phyloP scores from a whole-genome alignment of 2,888 invertebrate species.

The Melieria crassipennis region DNA sequence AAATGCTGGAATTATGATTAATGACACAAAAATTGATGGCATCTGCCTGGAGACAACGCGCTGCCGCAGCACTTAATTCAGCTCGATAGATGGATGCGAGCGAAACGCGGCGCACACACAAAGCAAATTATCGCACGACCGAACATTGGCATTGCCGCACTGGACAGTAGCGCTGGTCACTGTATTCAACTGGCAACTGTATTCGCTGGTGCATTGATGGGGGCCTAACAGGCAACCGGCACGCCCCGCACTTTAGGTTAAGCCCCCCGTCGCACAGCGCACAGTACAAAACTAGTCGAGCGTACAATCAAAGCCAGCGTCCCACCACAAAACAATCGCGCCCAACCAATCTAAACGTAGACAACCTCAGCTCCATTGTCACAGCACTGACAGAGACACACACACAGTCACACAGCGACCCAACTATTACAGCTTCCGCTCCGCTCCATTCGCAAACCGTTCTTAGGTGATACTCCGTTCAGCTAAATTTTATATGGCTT shows the following conservation, averaged over 20 bases:
- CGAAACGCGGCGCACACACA: not conserved
- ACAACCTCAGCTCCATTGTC: not conserved
- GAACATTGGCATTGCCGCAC: too few species aligned
- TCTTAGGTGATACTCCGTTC: not conserved
- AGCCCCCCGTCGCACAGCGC: slow-evolving; percentile 20
- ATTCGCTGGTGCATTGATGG: not conserved
- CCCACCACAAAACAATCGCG: slow-evolving; percentile 12
- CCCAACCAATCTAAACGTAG: not conserved
- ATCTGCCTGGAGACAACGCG: slow-evolving; percentile 26
- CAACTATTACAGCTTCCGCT: not conserved
- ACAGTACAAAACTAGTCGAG: not conserved
- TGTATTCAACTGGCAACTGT: not conserved
- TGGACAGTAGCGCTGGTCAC: not conserved
- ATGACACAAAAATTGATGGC: slow-evolving; percentile 50
- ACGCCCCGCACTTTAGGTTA: slow-evolving; percentile 12
- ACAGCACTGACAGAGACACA: too few species aligned
- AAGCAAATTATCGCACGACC: too few species aligned
- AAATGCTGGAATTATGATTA: slow-evolving; percentile 53
- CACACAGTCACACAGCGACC: not conserved
- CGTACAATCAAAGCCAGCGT: not conserved
- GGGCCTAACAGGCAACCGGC: slow-evolving; percentile 10
- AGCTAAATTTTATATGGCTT: slow-evolving; percentile 47
- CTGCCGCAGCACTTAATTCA: slow-evolving; percentile 15
- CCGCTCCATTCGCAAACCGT: not conserved
- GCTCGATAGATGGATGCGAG: slow-evolving; percentile 21